Evolutionary conservation across 2,888 invertebrate species (phyloP).

Genomic region (Rotaria sp.): DNA sequence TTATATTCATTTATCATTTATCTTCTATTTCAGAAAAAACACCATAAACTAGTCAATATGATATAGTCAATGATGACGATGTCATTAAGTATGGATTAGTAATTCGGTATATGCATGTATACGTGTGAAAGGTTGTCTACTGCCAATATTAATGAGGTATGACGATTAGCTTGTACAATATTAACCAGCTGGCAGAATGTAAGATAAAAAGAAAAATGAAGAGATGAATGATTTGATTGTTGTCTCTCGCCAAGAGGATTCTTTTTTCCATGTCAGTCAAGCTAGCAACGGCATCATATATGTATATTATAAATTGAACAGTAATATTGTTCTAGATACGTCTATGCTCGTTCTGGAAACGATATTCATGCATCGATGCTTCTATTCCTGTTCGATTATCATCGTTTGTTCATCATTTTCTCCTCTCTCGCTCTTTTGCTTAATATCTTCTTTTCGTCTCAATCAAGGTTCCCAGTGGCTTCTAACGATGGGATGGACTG

Average conservation of each 20-base stretch:
- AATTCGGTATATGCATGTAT: not conserved
- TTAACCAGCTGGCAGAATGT: not conserved
- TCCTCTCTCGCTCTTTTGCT: not conserved
- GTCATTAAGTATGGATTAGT: not conserved
- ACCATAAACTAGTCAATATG: not conserved
- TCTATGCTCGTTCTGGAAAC: not conserved
- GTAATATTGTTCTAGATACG: not conserved
- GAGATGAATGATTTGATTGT: constrained; percentile 6
- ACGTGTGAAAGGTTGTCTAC: not conserved
- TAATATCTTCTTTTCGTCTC: not conserved
- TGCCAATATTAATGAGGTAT: constrained; percentile 6
- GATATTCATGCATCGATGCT: not conserved
- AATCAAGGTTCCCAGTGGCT: too few relatives aligned
- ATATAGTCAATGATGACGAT: not conserved
- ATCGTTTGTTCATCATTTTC: not conserved
- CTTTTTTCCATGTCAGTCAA: not conserved
- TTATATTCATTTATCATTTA: not conserved
- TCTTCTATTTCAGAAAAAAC: not conserved
- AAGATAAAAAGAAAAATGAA: not conserved
- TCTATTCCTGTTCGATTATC: not conserved
- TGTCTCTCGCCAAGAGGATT: constrained; percentile 6
- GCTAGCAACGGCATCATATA: not conserved
- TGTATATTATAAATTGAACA: not conserved
- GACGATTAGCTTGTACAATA: not conserved
- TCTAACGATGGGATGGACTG: not conserved